Evolutionary conservation across 2,888 invertebrate species (phyloP), one percentile per base, ranked within the genome.

Genomic region (Metalampra italica): DNA sequence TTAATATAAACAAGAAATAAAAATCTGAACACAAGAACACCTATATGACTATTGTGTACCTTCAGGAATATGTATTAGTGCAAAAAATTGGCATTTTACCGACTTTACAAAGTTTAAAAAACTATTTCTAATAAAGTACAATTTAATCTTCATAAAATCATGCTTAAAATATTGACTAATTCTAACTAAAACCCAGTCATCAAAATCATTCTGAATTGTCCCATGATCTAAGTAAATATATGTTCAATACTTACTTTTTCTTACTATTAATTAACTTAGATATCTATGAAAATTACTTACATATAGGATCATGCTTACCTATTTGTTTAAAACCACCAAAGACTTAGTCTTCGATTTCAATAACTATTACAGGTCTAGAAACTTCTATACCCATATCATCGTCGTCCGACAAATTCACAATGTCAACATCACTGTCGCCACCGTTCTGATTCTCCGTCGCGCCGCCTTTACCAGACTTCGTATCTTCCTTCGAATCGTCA

Each of bases 381-480:
- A n/a, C 36, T 9, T 42, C 34, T 9, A 40, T 38, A 11, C 44
- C 52, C 4, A 47, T 32, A 12, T 39, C 51, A 34, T 36, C 36
- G 7, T 36, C 36, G n/a, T 44, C 53, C 0, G 43, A 32, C 15
- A 47, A 38, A n/a, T 43, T 34, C 3, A 50, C 48, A 8, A 48
- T 38, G 14, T 52, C 52, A 1, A 47, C 54, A 14, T 54, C 54
- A 9, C 47, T 52, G 14, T 45, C 49, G 9, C 29, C 41, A 22
- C 50, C 14, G 39, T 32, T 13, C 50, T 56, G 1, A 29, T 29
- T 8, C 51, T 53, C 41, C 44, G 36, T 36, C 7, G 45, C 43
- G 8, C 45, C 29, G 9, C 42, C 9, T 13, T 45, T 36, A n/a
- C 36, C 36, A 36, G n/a, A 2, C n/a, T 9, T n/a, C 7, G 9